These are phyloP conservation scores for Drosophila atroscutellata DNA, from an alignment of 2,888 invertebrate species.

Conservation along the genomic window DNA sequence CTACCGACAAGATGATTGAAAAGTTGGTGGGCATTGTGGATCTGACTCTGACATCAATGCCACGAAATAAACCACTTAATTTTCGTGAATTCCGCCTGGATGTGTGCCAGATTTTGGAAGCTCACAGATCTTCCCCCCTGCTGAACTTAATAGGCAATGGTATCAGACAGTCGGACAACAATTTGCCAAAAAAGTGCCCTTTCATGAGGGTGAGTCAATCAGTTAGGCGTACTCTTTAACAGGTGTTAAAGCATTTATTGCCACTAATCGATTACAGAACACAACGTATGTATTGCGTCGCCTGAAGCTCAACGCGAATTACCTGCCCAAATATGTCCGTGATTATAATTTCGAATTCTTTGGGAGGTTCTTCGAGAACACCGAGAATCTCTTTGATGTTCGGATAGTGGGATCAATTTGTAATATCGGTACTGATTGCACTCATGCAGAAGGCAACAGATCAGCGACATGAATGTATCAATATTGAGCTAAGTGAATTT, in stretches of 20 bases:
- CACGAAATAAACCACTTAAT: neutral
- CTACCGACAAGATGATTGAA: neutral
- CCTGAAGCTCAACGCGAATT: conserved; percentile 32
- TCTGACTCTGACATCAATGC: neutral
- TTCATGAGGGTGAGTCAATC: conserved; percentile 36
- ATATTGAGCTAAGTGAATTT: neutral
- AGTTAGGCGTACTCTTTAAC: neutral
- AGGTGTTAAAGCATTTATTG: neutral
- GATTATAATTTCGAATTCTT: conserved; percentile 45
- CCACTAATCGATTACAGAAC: conserved; percentile 38
- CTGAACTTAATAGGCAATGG: neutral
- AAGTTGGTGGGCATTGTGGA: neutral
- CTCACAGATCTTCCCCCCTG: neutral
- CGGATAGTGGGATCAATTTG: conserved; percentile 27
- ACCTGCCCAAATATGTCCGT: conserved; percentile 24
- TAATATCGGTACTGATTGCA: conserved; percentile 20
- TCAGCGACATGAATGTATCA: conserved; percentile 20
- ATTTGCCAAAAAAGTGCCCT: conserved; percentile 49
- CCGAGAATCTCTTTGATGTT: conserved; percentile 7
- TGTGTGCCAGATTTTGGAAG: neutral
- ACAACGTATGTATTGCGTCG: conserved; percentile 15
- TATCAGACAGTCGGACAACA: conserved; percentile 3
- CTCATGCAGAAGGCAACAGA: neutral
- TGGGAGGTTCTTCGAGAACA: conserved; percentile 26
- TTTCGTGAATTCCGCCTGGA: neutral